Percentiles rank a stretch among this genome's conserved stretches.
These are phyloP conservation scores for Aculops lycopersici DNA, from an alignment of 1,140 invertebrate species.

Conservation along the genomic window DNA sequence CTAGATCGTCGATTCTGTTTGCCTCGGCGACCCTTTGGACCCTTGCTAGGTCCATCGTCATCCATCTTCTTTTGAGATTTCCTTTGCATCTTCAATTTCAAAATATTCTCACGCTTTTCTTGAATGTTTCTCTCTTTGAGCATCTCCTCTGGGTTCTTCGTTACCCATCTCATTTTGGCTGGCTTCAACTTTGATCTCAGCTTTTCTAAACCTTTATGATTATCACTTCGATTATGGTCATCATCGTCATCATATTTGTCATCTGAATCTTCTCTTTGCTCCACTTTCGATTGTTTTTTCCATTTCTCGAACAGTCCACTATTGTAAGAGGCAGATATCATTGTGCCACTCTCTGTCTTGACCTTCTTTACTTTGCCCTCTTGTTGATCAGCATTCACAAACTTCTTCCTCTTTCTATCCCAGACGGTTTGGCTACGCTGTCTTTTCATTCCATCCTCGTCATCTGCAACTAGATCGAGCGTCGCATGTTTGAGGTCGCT, in stretches of 20 bases:
- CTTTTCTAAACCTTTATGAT: slow-evolving; percentile 12
- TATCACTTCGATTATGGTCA: slow-evolving; percentile 7
- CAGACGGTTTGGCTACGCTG: slow-evolving; percentile 9
- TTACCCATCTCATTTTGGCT: slow-evolving; percentile 18
- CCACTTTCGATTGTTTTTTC: slow-evolving; percentile 43
- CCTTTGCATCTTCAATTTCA: slow-evolving; percentile 11
- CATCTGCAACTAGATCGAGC: slow-evolving; percentile 45
- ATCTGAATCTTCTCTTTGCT: slow-evolving; percentile 15
- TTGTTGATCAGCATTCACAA: slow-evolving; percentile 25
- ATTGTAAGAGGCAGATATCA: slow-evolving; percentile 75
- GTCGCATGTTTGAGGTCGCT: slow-evolving; percentile 32
- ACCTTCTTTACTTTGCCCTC: slow-evolving; percentile 37
- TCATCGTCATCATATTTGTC: slow-evolving; percentile 13
- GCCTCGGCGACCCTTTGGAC: neutral
- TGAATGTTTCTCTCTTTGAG: slow-evolving; percentile 26
- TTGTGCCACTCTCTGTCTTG: slow-evolving; percentile 64
- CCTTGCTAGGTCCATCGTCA: neutral
- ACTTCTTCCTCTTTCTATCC: slow-evolving; percentile 73
- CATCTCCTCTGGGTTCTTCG: slow-evolving; percentile 32
- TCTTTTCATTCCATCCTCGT: slow-evolving; percentile 25
- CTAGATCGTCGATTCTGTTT: neutral
- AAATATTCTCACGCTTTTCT: slow-evolving; percentile 19
- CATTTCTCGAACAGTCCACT: slow-evolving; percentile 54
- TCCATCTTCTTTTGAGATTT: neutral
- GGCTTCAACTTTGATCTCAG: slow-evolving; percentile 11